Evolutionary conservation across 2,888 invertebrate species (phyloP).

Genomic region (Pseudoips prasinana): DNA sequence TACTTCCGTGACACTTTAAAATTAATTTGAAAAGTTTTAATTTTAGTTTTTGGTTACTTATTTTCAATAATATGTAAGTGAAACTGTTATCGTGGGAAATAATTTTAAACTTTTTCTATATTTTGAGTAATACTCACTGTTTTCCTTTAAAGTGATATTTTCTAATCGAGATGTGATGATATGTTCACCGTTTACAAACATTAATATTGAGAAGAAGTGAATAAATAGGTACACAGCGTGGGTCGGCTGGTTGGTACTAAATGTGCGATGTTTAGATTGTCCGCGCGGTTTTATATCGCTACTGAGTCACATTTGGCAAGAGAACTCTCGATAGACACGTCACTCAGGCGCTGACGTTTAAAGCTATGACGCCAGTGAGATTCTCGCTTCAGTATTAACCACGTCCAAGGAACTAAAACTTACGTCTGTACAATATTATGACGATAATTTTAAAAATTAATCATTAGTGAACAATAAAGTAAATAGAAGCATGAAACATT

Average conservation of each 20-base stretch:
- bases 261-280: slow-evolving; percentile 50
- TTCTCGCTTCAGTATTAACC: slow-evolving; percentile 24
- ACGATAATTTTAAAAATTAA: too few species aligned
- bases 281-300: slow-evolving; percentile 62
- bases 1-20: background rate
- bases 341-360: slow-evolving; percentile 60
- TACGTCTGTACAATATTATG: slow-evolving; percentile 10
- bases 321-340: slow-evolving; percentile 57
- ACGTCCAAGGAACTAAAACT: slow-evolving; percentile 17
- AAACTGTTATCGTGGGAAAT: background rate
- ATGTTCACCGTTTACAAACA: slow-evolving; percentile 69
- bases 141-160: slow-evolving; percentile 55
- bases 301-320: slow-evolving; percentile 71
- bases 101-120: background rate
- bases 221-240: slow-evolving; percentile 29
- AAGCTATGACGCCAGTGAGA: slow-evolving; percentile 52
- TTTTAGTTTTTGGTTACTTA: background rate
- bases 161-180: slow-evolving; percentile 60
- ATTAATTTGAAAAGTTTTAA: slow-evolving; percentile 1
- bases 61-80: background rate
- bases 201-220: slow-evolving; percentile 38
- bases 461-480: too few species aligned
- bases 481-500: too few species aligned
- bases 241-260: slow-evolving; percentile 44
- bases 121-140: slow-evolving; percentile 51